Base-by-base conservation (phyloP, 2,797 vertebrate genomes). In the Acanthurus lineatus region DNA sequence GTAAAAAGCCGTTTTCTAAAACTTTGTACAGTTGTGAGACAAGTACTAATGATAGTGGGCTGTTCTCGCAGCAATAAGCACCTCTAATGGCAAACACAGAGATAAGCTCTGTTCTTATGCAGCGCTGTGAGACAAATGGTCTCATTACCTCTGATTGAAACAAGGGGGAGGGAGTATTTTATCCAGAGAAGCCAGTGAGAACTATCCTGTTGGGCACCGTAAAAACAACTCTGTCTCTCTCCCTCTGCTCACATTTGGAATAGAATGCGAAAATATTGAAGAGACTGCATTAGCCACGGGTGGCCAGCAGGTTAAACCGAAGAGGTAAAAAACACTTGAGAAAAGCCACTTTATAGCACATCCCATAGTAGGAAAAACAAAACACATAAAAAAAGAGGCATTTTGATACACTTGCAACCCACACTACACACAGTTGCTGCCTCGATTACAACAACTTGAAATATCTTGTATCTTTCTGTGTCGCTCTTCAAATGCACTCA, bases 141-240 rank as follows among this genome's bases (percentile, higher is more conserved):
- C 82, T 92, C 91, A 95, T 94, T 94, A 92, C 60, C 73, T 48
- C 78, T 61, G 76, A 90, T 76, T 84, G 86, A 93, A 88, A 87
- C 73, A 51, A 60, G 25, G 25, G 54, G 60, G 54, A 66, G 70
- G 51, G 49, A 73, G 77, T 57, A 68, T 75, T 82, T 91, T 79
- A 87, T 87, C 72, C 48, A 59, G 45, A 79, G 76, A 73, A 82
- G 75, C 69, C 74, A 64, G 69, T 25, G 0, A 79, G 49, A 77
- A 53, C 61, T 32, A 60, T 79, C 53, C n/a, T 62, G 25, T 74
- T 71, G 56, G 69, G 52, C 62, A 58, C 65, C 40, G 58, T 62
- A 49, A 44, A 57, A 59, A 53, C 25, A 35, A 42, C n/a, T 19
- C 45, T 8, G 9, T 14, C 61, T 35, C 14, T 8, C 38, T 68